These are phyloP conservation scores for Halcyon senegalensis DNA, from an alignment of 2,113 vertebrate genomes.

Conservation along the genomic window DNA sequence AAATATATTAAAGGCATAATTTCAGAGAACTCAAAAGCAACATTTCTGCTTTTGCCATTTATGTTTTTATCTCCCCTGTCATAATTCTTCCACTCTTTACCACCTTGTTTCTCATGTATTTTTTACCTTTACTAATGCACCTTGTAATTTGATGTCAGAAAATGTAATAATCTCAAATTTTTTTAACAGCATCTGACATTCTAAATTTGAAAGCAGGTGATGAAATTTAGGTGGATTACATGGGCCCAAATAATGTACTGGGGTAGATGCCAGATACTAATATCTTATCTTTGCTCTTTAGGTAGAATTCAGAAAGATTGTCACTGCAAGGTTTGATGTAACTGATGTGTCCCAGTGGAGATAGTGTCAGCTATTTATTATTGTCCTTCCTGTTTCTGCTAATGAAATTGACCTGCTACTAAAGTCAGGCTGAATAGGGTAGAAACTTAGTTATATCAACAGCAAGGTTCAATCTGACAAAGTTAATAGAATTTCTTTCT, in stretches of 20 bases:
- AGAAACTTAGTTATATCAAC: background rate
- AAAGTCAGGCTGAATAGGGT: background rate
- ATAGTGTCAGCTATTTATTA: constrained; percentile 1
- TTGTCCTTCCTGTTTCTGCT: background rate
- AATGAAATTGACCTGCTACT: constrained; percentile 30
- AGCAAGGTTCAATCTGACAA: constrained; percentile 16
- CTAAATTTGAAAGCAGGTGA: background rate
- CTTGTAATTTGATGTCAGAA: background rate
- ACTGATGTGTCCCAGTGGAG: background rate
- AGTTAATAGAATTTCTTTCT: constrained; percentile 28
- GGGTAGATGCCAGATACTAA: background rate
- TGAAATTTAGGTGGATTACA: background rate
- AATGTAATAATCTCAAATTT: background rate
- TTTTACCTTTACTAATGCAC: background rate
- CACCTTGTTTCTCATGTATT: background rate
- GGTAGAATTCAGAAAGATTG: background rate
- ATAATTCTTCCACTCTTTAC: background rate
- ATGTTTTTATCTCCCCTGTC: background rate
- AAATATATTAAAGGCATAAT: background rate
- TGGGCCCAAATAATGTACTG: background rate
- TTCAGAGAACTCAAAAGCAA: background rate
- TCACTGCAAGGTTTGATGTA: background rate
- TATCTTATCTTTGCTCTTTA: background rate
- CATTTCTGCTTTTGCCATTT: background rate
- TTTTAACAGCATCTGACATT: background rate